Evolutionary conservation across 2,113 vertebrate genomes (phyloP).

Genomic region (Oncorhynchus kisutch): DNA sequence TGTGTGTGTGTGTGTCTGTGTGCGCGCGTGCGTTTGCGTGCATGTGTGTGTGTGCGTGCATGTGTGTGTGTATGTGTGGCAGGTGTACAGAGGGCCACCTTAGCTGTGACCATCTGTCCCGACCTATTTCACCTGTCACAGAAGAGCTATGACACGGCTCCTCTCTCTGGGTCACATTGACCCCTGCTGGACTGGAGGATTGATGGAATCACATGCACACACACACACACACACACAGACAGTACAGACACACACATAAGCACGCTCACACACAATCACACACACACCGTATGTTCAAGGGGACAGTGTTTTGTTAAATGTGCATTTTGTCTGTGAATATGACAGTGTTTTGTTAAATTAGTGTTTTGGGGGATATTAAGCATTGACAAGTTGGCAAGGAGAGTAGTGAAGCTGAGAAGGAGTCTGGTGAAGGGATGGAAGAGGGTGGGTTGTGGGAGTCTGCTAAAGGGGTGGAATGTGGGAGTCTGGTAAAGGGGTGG

Average conservation of each 20-base stretch:
- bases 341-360: conserved; percentile 13
- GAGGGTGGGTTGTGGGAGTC: conserved; percentile 22
- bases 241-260: too few relatives aligned
- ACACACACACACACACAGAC: neutral
- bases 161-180: neutral
- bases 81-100: too few relatives aligned
- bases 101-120: conserved; percentile 6
- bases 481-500: too few relatives aligned
- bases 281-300: neutral
- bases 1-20: too few relatives aligned
- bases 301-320: conserved; percentile 4
- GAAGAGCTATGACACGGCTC: conserved; percentile 47
- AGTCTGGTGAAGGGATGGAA: neutral
- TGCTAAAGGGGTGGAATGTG: neutral
- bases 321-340: conserved; percentile 10
- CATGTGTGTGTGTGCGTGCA: too few relatives aligned
- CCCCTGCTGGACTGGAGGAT: neutral
- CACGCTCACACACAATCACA: too few relatives aligned
- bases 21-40: too few relatives aligned
- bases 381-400: conserved; percentile 36
- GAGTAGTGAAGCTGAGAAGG: neutral
- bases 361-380: conserved; percentile 34
- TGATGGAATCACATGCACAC: neutral
- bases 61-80: too few relatives aligned
- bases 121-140: conserved; percentile 57